Evolutionary conservation across 2,797 vertebrate species (phyloP).

Genomic region (Myotis planiceps): DNA sequence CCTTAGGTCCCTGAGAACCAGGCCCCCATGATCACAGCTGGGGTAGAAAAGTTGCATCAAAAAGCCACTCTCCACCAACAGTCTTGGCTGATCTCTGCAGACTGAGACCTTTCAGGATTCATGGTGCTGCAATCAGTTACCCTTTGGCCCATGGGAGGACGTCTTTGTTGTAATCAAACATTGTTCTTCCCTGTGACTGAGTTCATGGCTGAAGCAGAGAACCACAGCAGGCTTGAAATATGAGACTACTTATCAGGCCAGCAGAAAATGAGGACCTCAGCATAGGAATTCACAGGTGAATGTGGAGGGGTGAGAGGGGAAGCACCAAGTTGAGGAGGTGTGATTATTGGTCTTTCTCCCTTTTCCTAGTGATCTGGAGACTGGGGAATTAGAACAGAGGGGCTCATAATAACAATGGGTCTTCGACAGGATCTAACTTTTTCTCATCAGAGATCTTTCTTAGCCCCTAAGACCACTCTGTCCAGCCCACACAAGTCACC

Average conservation of each 20-base stretch:
- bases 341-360: not conserved
- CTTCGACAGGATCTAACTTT: not conserved
- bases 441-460: not conserved
- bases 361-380: too few species aligned
- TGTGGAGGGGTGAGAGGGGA: too few species aligned
- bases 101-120: not conserved
- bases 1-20: not conserved
- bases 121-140: too few species aligned
- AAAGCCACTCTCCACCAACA: not conserved
- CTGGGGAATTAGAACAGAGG: not conserved
- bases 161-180: not conserved
- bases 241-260: not conserved
- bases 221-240: not conserved
- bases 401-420: not conserved
- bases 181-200: not conserved
- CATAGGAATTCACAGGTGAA: not conserved
- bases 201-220: not conserved
- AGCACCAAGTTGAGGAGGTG: accelerated
- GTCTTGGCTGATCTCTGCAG: not conserved
- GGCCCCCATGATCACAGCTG: not conserved
- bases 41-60: not conserved
- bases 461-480: not conserved
- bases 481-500: not conserved
- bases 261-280: not conserved
- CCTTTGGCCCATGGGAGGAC: too few species aligned